Conservation (phyloP, 2,113 vertebrate species). For the Pelmatolapia mariae region DNA sequence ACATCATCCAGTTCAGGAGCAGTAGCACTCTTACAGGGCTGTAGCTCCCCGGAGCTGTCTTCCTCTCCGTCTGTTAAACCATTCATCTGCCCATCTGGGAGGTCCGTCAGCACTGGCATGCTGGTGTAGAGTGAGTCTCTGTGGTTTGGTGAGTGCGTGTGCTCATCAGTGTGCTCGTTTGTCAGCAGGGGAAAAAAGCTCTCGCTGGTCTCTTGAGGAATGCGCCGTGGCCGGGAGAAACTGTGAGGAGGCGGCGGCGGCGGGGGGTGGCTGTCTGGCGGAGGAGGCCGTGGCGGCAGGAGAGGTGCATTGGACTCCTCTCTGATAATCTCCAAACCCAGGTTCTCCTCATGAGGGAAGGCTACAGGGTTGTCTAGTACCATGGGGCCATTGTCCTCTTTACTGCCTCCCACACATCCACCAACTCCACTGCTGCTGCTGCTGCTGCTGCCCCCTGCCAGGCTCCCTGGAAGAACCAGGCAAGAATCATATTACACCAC, state of each 20-base stretch:
- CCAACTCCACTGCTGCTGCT: constrained; percentile 57
- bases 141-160: constrained; percentile 73
- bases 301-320: constrained; percentile 93
- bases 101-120: constrained; percentile 90
- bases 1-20: constrained; percentile 84
- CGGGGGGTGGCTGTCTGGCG: constrained; percentile 80
- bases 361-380: constrained; percentile 85
- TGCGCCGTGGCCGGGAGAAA: constrained; percentile 80
- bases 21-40: constrained; percentile 80
- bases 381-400: constrained; percentile 80
- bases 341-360: constrained; percentile 86
- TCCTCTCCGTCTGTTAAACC: constrained; percentile 76
- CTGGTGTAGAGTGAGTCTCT: constrained; percentile 97
- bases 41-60: constrained; percentile 75
- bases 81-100: constrained; percentile 73
- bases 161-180: constrained; percentile 88
- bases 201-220: constrained; percentile 92
- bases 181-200: constrained; percentile 96
- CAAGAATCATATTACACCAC: neutral
- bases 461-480: constrained; percentile 37
- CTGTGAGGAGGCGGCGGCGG: constrained; percentile 78
- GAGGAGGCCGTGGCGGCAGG: constrained; percentile 84
- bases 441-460: constrained; percentile 63
- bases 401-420: constrained; percentile 59
- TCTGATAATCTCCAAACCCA: constrained; percentile 91